These are phyloP conservation scores for Drosophila tanythrix DNA, from an alignment of 2,888 invertebrate species.

Conservation along the genomic window DNA sequence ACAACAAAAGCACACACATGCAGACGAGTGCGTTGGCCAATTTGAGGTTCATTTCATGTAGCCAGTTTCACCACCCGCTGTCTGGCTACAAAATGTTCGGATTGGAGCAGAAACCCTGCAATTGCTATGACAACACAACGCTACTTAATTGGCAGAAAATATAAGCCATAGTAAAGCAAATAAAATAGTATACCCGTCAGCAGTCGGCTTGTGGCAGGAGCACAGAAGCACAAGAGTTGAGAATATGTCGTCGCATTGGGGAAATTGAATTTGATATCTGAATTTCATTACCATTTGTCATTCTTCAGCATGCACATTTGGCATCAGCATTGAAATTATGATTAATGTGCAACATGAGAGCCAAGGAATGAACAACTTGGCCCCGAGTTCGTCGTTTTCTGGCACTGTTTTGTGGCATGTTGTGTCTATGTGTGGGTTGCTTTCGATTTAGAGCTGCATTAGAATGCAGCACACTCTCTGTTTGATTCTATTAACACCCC, in stretches of 20 bases:
- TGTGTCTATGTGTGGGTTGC: background rate
- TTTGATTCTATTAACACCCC: slow-evolving; percentile 66
- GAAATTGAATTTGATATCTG: slow-evolving; percentile 35
- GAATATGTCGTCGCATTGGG: background rate
- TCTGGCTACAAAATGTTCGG: slow-evolving; percentile 1
- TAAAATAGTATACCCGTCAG: slow-evolving; percentile 1
- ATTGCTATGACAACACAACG: slow-evolving; percentile 55
- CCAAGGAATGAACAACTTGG: slow-evolving; percentile 19
- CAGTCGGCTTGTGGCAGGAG: background rate
- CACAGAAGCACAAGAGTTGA: background rate
- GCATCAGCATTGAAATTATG: slow-evolving; percentile 37
- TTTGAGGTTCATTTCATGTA: slow-evolving; percentile 46
- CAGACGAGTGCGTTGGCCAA: background rate
- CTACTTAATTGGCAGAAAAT: slow-evolving; percentile 62
- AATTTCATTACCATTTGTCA: slow-evolving; percentile 39
- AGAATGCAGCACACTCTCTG: slow-evolving; percentile 60
- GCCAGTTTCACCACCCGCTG: slow-evolving; percentile 43
- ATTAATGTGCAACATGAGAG: slow-evolving; percentile 46
- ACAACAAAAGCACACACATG: background rate
- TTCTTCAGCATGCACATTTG: slow-evolving; percentile 11
- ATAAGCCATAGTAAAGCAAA: slow-evolving; percentile 11
- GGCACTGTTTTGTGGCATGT: slow-evolving; percentile 35
- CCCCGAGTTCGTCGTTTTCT: slow-evolving; percentile 4
- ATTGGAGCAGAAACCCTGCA: slow-evolving; percentile 1
- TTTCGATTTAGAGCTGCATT: slow-evolving; percentile 44